Evolutionary conservation across 37 sponge, comb jelly and placozoan species (phyloP).

Genomic region (Agelas oroides): DNA sequence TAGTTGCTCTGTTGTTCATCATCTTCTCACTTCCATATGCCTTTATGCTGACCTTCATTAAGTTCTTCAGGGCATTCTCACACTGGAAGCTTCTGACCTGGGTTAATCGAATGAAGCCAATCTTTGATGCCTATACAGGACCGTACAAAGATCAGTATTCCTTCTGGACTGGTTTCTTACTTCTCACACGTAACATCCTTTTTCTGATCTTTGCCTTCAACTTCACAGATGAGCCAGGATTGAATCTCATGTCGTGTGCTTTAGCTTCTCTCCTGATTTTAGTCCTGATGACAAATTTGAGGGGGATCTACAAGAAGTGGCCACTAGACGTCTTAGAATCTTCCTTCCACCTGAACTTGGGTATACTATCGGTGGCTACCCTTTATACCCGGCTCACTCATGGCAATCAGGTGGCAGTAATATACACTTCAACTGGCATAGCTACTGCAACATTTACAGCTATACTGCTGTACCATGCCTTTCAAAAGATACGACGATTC

Average conservation of each 20-base stretch:
- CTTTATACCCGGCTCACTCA: too few relatives aligned
- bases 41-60: too few relatives aligned
- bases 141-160: neutral
- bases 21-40: too few relatives aligned
- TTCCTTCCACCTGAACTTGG: neutral
- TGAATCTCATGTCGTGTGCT: neutral
- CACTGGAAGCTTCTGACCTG: too few relatives aligned
- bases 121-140: slow-evolving; percentile 12
- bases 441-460: too few relatives aligned
- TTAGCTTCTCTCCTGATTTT: neutral
- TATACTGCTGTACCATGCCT: too few relatives aligned
- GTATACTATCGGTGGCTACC: neutral
- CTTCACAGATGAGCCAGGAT: neutral
- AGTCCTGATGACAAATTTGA: neutral
- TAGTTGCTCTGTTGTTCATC: too few relatives aligned
- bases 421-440: too few relatives aligned
- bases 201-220: neutral
- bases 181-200: neutral
- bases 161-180: slow-evolving; percentile 18
- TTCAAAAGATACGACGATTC: too few relatives aligned
- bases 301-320: neutral
- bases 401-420: too few relatives aligned
- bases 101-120: neutral
- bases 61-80: too few relatives aligned
- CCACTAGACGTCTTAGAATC: neutral